These are phyloP conservation scores for Nettapus auritus DNA, from an alignment of 2,113 vertebrate species.

Conservation along the genomic window DNA sequence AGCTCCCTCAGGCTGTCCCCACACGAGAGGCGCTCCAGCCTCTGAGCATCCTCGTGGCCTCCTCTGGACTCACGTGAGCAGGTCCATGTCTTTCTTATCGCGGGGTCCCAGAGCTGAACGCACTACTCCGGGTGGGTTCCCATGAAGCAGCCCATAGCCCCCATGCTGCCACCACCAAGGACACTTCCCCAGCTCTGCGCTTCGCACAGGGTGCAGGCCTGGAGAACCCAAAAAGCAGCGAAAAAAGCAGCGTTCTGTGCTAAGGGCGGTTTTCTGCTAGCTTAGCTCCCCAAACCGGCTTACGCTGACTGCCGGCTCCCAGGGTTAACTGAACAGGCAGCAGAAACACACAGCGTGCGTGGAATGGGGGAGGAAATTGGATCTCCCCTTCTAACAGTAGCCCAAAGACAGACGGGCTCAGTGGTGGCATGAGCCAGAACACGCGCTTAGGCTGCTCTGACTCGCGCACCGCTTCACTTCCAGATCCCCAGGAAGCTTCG, in stretches of 20 bases:
- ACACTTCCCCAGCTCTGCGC: neutral
- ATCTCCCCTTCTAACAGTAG: neutral
- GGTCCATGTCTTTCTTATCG: too few relatives aligned
- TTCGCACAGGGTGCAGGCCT: neutral
- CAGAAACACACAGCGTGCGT: neutral
- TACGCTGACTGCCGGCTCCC: fast-evolving
- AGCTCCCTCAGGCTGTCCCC: too few relatives aligned
- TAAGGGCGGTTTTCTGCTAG: neutral
- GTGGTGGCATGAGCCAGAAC: fast-evolving
- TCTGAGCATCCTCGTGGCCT: too few relatives aligned
- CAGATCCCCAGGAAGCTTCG: neutral
- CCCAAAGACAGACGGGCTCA: neutral
- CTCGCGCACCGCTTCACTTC: neutral
- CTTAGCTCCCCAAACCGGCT: neutral
- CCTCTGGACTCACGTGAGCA: too few relatives aligned
- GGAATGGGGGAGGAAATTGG: neutral
- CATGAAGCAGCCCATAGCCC: fast-evolving
- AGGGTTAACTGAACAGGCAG: neutral
- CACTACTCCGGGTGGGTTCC: too few relatives aligned
- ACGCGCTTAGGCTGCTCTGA: fast-evolving
- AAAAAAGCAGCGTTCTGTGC: neutral
- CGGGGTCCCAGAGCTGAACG: too few relatives aligned
- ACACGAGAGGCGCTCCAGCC: too few relatives aligned
- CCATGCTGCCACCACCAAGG: neutral
- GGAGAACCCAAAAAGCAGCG: neutral